These are phyloP conservation scores for Pteronura brasiliensis DNA, from an alignment of 2,113 vertebrate species.

Conservation along the genomic window DNA sequence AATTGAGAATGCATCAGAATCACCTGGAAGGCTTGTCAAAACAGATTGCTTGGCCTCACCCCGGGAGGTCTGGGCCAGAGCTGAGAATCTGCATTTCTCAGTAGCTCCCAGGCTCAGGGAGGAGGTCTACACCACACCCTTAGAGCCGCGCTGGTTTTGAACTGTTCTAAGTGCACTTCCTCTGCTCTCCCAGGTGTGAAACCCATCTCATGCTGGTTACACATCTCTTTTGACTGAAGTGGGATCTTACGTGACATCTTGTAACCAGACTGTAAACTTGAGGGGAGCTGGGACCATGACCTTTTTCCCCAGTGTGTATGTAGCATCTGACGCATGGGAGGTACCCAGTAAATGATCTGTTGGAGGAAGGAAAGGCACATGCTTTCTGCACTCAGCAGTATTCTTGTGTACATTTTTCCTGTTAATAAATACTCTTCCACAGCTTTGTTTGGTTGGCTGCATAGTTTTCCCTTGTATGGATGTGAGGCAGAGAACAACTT, in stretches of 20 bases:
- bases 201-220: neutral
- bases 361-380: neutral
- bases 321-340: neutral
- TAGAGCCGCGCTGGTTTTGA: neutral
- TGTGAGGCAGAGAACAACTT: neutral
- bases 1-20: neutral
- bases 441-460: constrained; percentile 28
- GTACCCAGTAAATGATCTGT: neutral
- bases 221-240: neutral
- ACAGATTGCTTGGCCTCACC: neutral
- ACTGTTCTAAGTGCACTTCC: neutral
- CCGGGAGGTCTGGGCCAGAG: neutral
- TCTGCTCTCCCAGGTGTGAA: neutral
- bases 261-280: neutral
- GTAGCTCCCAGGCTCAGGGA: neutral
- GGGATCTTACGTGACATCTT: neutral
- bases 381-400: neutral
- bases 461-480: constrained; percentile 68
- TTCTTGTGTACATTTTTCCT: constrained; percentile 43
- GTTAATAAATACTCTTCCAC: constrained; percentile 56
- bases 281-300: neutral
- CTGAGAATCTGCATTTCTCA: neutral
- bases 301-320: neutral
- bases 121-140: neutral
- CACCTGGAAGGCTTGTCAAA: neutral